Evolutionary conservation across 2,888 invertebrate genomes (phyloP).

Genomic region (Eupeodes luniger): DNA sequence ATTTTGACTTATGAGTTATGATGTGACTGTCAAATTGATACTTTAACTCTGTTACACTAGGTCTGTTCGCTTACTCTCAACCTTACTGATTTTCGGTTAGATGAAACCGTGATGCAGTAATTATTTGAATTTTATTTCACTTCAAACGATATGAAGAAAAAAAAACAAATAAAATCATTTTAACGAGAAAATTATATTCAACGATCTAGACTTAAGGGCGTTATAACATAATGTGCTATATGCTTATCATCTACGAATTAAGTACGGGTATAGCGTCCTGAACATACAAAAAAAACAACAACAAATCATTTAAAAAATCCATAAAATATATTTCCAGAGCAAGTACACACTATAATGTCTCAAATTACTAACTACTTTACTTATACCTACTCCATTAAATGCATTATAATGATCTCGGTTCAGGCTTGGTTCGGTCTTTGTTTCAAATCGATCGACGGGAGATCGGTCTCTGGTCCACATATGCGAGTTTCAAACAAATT

Average conservation of each 20-base stretch:
- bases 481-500: slow-evolving; percentile 48
- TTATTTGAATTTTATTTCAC: not conserved
- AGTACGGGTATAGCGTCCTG: slow-evolving; percentile 8
- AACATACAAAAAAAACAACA: slow-evolving; percentile 15
- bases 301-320: slow-evolving; percentile 27
- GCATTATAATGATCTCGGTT: slow-evolving; percentile 14
- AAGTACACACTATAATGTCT: slow-evolving; percentile 54
- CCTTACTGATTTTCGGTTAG: too few relatives aligned
- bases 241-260: slow-evolving; percentile 6
- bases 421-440: slow-evolving; percentile 38
- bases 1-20: too few relatives aligned
- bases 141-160: too few relatives aligned
- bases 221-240: slow-evolving; percentile 8
- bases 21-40: too few relatives aligned
- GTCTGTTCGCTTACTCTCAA: too few relatives aligned
- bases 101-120: not conserved
- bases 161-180: not conserved
- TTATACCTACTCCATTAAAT: slow-evolving; percentile 39
- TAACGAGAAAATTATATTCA: not conserved
- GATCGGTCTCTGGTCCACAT: slow-evolving; percentile 72
- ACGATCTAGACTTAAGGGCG: not conserved
- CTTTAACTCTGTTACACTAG: too few relatives aligned
- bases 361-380: slow-evolving; percentile 67
- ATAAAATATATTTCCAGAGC: slow-evolving; percentile 52
- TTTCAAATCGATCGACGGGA: slow-evolving; percentile 72